Percentiles rank a stretch among this genome's conserved stretches.
Evolutionary conservation across 2,888 invertebrate species (phyloP).

Genomic region (Chloromyia formosa): DNA sequence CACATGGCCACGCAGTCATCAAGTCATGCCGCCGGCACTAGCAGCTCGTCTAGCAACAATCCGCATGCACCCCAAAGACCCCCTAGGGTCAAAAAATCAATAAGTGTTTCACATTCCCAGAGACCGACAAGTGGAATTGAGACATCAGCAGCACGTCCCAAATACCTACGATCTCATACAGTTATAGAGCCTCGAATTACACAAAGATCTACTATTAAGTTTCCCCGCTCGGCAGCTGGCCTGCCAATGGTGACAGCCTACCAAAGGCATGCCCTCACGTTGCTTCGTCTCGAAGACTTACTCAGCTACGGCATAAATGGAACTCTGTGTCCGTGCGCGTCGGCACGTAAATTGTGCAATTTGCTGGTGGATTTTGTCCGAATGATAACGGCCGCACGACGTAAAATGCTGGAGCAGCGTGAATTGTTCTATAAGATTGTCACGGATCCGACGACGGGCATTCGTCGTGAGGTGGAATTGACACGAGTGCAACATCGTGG

Average conservation of each 20-base stretch:
- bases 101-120: slow-evolving; percentile 41
- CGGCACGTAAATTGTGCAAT: slow-evolving; percentile 74
- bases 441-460: slow-evolving; percentile 65
- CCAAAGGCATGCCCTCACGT: slow-evolving; percentile 78
- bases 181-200: slow-evolving; percentile 62
- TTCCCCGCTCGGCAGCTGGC: slow-evolving; percentile 66
- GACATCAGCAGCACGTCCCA: slow-evolving; percentile 60
- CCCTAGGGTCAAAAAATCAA: slow-evolving; percentile 54
- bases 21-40: slow-evolving; percentile 9
- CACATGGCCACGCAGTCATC: neutral
- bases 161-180: slow-evolving; percentile 64
- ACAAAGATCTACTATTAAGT: slow-evolving; percentile 54
- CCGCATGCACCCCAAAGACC: slow-evolving; percentile 53
- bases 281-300: slow-evolving; percentile 79
- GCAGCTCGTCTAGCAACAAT: slow-evolving; percentile 20
- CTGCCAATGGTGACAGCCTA: slow-evolving; percentile 77
- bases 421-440: slow-evolving; percentile 75
- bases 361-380: slow-evolving; percentile 81
- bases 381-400: slow-evolving; percentile 81
- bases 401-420: slow-evolving; percentile 82
- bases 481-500: slow-evolving; percentile 72
- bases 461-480: slow-evolving; percentile 67
- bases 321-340: slow-evolving; percentile 70
- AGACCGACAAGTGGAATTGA: slow-evolving; percentile 47
- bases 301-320: slow-evolving; percentile 74